Evolutionary conservation across 1,140 invertebrate genomes (phyloP), one percentile per base, ranked within the genome.

Genomic region (Panulirus ornatus): DNA sequence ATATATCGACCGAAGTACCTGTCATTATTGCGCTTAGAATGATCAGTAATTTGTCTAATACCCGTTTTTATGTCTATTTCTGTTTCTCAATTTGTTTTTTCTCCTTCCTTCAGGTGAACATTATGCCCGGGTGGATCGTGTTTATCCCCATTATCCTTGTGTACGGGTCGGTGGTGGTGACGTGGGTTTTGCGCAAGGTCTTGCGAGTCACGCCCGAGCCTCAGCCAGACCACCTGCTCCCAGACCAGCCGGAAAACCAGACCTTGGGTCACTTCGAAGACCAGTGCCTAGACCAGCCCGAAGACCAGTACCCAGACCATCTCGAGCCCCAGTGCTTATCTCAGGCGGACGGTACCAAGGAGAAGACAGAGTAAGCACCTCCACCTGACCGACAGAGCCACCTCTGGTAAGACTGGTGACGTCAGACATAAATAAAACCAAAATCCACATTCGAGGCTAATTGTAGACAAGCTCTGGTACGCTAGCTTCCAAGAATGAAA

Each of bases 311-410:
- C 44, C 14, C 44, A 14, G 44, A 47, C 44, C 44, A 47, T 5
- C 5, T 47, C 14, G 30, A n/a, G n/a, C n/a, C n/a, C n/a, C n/a
- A n/a, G n/a, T n/a, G n/a, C n/a, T 30, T 54, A 11, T 30, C 44
- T 2, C 42, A 11, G 3, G 44, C 1, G 22, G 78, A 81, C 22
- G 78, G 30, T 22, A 34, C 47, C 19, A 84, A 84, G 63, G 30
- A 84, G 82, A 84, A 84, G 63, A 84, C 82, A 0, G 82, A 84
- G 38, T 84, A n/a, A 84, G 38, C 19, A 5, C 42, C n/a, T n/a
- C n/a, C n/a, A n/a, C n/a, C n/a, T n/a, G n/a, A n/a, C n/a, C n/a
- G n/a, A n/a, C n/a, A n/a, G n/a, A n/a, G n/a, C n/a, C n/a, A n/a
- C n/a, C n/a, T n/a, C n/a, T n/a, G n/a, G n/a, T n/a, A n/a, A n/a